Evolutionary conservation across 2,888 invertebrate species (phyloP).

Genomic region (Lapara coniferarum): DNA sequence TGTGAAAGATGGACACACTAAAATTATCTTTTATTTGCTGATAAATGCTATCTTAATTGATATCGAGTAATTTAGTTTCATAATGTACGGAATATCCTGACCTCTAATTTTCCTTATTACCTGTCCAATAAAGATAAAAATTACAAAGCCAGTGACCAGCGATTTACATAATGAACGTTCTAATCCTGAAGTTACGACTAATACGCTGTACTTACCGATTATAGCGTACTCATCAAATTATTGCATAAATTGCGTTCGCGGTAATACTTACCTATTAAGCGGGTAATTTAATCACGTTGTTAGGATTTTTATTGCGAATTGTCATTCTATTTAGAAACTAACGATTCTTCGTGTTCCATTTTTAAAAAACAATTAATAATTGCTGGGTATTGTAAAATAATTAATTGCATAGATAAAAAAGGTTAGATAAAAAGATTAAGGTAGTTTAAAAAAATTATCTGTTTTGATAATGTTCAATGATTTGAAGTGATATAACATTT

Average conservation of each 20-base stretch:
- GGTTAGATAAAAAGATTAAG: too few species aligned
- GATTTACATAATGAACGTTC: slow-evolving; percentile 39
- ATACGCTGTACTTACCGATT: slow-evolving; percentile 28
- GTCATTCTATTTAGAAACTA: not conserved
- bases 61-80: not conserved
- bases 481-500: too few species aligned
- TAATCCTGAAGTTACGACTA: slow-evolving; percentile 41
- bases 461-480: too few species aligned
- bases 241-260: not conserved
- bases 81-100: not conserved
- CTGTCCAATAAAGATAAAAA: not conserved
- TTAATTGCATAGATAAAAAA: too few species aligned
- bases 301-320: not conserved
- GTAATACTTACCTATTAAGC: slow-evolving; percentile 13
- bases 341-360: too few species aligned
- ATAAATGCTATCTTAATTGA: not conserved
- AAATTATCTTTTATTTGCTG: too few species aligned
- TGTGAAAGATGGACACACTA: not conserved
- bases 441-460: too few species aligned
- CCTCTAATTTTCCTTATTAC: not conserved
- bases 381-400: too few species aligned
- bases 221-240: not conserved
- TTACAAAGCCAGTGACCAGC: not conserved
- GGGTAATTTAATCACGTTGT: not conserved
- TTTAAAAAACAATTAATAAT: too few species aligned